phyloP scores from a whole-genome alignment of 2,797 vertebrate genomes.

The Anabas testudineus region DNA sequence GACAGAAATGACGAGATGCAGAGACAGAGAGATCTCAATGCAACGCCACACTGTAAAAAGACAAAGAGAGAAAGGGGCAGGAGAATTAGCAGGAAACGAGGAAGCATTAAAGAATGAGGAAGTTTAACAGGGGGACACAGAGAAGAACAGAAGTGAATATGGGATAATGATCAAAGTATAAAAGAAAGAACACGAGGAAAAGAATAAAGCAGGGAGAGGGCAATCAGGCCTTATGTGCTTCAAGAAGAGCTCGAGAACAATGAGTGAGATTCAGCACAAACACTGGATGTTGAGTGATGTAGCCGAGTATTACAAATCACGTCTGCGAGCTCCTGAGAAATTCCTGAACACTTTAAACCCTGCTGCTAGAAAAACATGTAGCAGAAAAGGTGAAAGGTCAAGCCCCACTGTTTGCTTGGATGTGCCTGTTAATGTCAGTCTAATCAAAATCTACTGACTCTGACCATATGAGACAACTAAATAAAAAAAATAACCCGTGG shows the following conservation, averaged over 20 bases:
- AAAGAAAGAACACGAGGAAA: background rate
- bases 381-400: slow-evolving; percentile 43
- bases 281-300: slow-evolving; percentile 32
- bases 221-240: background rate
- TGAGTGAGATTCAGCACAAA: slow-evolving; percentile 28
- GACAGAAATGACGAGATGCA: background rate
- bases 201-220: slow-evolving; percentile 11
- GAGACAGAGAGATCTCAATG: background rate
- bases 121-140: background rate
- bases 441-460: slow-evolving; percentile 29
- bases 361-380: slow-evolving; percentile 2
- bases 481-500: slow-evolving; percentile 13
- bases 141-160: background rate
- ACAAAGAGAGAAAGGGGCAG: slow-evolving; percentile 7
- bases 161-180: background rate
- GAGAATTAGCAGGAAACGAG: background rate
- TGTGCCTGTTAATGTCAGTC: slow-evolving; percentile 25
- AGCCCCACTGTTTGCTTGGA: slow-evolving; percentile 32
- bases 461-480: slow-evolving; percentile 30
- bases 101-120: slow-evolving; percentile 7
- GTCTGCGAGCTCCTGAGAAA: slow-evolving; percentile 21
- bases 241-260: slow-evolving; percentile 6
- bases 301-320: slow-evolving; percentile 26
- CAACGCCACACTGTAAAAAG: background rate
- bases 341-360: slow-evolving; percentile 22